A percentile compares a stretch with the other conserved stretches of the same genome.
These are phyloP conservation scores for Agrochola lychnidis DNA, from an alignment of 2,888 invertebrate genomes.

Conservation along the genomic window DNA sequence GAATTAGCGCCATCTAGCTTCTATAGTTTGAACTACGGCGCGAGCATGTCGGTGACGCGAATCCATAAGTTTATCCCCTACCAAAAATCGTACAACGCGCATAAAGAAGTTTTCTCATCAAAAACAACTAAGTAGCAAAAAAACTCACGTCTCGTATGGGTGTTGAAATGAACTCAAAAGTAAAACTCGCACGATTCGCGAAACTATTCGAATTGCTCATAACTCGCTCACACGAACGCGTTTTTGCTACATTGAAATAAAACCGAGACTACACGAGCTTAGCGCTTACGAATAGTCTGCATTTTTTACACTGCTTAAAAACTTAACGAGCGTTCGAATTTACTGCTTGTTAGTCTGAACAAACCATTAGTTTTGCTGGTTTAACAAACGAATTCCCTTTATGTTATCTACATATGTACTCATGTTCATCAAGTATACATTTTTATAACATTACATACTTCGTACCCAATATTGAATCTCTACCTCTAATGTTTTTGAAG, in stretches of 20 bases:
- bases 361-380: conserved; percentile 20
- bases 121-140: not conserved
- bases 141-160: not conserved
- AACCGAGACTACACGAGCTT: conserved; percentile 14
- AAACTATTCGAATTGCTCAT: conserved; percentile 41
- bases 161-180: conserved; percentile 22
- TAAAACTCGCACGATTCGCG: conserved; percentile 22
- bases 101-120: no score
- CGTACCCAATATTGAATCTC: not conserved
- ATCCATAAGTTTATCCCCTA: no score
- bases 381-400: not conserved
- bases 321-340: conserved; percentile 20
- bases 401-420: not conserved
- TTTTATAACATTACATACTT: not conserved
- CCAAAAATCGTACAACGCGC: no score
- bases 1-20: no score
- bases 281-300: conserved; percentile 26
- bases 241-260: conserved; percentile 46
- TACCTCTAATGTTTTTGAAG: not conserved
- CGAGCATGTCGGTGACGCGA: no score
- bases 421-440: not conserved
- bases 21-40: no score
- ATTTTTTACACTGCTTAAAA: conserved; percentile 38
- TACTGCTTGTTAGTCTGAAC: conserved; percentile 10
- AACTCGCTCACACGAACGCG: conserved; percentile 20